Base-by-base conservation (phyloP, 2,888 invertebrate genomes). In the Taenaris catops region DNA sequence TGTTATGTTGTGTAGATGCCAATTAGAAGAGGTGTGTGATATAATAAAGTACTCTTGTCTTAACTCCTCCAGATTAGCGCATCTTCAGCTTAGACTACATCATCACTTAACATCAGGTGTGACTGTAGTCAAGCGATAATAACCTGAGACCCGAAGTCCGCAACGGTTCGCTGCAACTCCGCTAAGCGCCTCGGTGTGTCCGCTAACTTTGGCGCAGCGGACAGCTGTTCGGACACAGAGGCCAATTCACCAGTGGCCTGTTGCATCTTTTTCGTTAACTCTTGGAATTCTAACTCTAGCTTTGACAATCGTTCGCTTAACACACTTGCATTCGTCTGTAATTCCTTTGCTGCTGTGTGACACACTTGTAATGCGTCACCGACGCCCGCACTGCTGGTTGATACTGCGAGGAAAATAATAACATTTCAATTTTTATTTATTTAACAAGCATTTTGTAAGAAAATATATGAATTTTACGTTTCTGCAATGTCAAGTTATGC, bases 341-440 rank as follows among this genome's bases (percentile, higher is more conserved):
- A 73, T 50, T 90, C 90, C 58, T 90, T 90, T 4, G 92, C 90
- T 3, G 91, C 86, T 5, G 92, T 90, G 62, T 93, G 93, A 66
- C 92, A 93, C 57, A 90, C 86, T 69, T 93, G 93, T 29, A 93
- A 65, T 1, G 90, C 91, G 61, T 92, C 92, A 29, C 91, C 91
- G 48, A 93, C 89, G 39, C 90, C 89, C 63, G 90, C 90, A 65
- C 90, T 93, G 58, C 91, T 91, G 41, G 91, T 91, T 70, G 90
- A 76, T 58, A 93, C 91, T 90, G 71, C 50, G 14, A 14, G 14
- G 14, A 4, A 4, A 14, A 14, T 14, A 14, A 14, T n/a, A n/a
- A n/a, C n/a, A n/a, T n/a, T n/a, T n/a, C n/a, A n/a, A n/a, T n/a
- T n/a, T n/a, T n/a, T n/a, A n/a, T n/a, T n/a, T n/a, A n/a, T n/a